phyloP scores from a whole-genome alignment of 2,888 invertebrate genomes.

The Patella depressa region DNA sequence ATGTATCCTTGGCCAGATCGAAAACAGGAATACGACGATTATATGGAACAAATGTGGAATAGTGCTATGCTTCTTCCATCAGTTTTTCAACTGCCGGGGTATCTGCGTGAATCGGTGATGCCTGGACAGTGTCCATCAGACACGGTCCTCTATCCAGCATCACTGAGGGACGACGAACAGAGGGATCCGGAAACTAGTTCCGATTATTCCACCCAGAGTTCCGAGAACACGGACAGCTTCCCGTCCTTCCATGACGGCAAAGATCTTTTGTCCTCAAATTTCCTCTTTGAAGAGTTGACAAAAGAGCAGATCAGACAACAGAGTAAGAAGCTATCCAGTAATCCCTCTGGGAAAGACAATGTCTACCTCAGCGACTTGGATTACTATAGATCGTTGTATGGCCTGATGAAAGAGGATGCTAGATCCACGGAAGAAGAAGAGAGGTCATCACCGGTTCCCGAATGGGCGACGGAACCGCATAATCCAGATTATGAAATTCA shows the following conservation, averaged over 20 bases:
- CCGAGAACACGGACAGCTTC: conserved; percentile 23
- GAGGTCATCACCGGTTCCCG: neutral
- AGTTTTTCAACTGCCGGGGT: conserved; percentile 25
- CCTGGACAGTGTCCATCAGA: neutral
- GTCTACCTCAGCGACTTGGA: conserved; percentile 43
- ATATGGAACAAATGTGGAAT: neutral
- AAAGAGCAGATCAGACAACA: conserved; percentile 37
- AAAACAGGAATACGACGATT: neutral
- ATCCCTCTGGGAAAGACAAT: conserved; percentile 27
- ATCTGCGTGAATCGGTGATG: conserved; percentile 26
- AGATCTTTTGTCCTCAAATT: conserved; percentile 32
- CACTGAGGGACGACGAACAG: neutral
- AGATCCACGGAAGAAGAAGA: neutral
- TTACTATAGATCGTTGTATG: conserved; percentile 49
- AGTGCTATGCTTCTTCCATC: conserved; percentile 14
- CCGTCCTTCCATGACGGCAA: conserved; percentile 40
- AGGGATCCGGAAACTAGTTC: neutral
- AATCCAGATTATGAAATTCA: conserved; percentile 14
- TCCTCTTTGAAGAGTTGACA: conserved; percentile 38
- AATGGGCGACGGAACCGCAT: conserved; percentile 21
- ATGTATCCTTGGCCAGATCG: neutral
- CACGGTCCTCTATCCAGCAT: neutral
- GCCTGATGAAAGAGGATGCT: conserved; percentile 31
- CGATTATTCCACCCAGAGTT: conserved; percentile 3
- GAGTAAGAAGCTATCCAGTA: conserved; percentile 18